Evolutionary conservation across 2,888 invertebrate genomes (phyloP).

Genomic region (Tillus elongatus): DNA sequence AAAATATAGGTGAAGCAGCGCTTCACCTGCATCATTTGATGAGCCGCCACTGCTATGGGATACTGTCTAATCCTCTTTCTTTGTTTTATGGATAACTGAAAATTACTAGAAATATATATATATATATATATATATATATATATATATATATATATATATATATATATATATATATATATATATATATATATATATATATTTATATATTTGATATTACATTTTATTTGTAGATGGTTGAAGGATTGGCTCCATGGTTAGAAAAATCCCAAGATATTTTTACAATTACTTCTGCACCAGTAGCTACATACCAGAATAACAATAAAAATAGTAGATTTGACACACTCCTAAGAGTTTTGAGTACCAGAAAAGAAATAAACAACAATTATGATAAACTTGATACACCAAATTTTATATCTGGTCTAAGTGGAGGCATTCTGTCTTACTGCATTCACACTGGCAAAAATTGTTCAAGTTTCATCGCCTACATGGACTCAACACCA

Average conservation of each 20-base stretch:
- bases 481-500: conserved; percentile 32
- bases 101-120: too few relatives aligned
- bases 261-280: conserved; percentile 28
- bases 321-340: conserved; percentile 24
- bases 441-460: conserved; percentile 29
- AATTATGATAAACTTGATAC: conserved; percentile 29
- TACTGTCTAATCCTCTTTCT: too few relatives aligned
- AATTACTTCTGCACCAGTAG: conserved; percentile 30
- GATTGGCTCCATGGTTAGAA: conserved; percentile 28
- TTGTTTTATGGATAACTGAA: too few relatives aligned
- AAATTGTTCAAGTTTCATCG: conserved; percentile 31
- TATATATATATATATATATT: too few relatives aligned
- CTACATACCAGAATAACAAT: conserved; percentile 29
- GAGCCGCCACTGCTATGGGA: too few relatives aligned
- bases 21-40: too few relatives aligned
- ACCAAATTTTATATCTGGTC: conserved; percentile 37
- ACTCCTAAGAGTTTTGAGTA: conserved; percentile 27
- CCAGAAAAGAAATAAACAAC: conserved; percentile 19
- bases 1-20: too few relatives aligned
- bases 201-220: too few relatives aligned
- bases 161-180: too few relatives aligned
- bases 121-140: too few relatives aligned
- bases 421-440: conserved; percentile 34
- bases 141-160: too few relatives aligned
- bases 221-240: conserved; percentile 31